Conservation (phyloP, 2,888 invertebrate species). For the Cataglyphis cursor region DNA sequence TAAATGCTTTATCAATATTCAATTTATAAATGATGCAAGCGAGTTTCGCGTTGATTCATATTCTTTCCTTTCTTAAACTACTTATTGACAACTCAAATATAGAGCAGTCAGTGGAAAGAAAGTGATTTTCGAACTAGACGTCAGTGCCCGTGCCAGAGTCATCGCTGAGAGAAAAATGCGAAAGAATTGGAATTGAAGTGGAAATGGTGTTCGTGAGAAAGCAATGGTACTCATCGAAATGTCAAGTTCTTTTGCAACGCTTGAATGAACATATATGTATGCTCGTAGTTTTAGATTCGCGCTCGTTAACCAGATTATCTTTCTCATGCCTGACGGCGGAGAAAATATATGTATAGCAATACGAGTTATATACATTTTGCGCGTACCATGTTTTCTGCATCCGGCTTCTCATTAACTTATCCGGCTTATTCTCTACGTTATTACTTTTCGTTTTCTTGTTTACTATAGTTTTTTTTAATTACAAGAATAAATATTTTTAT, state of each 20-base stretch:
- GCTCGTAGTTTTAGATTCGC: constrained; percentile 55
- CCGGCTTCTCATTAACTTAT: constrained; percentile 33
- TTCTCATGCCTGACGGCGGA: constrained; percentile 66
- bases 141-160: constrained; percentile 6
- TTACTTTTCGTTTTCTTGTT: constrained; percentile 14
- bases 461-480: neutral
- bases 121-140: constrained; percentile 6
- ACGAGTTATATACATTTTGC: constrained; percentile 49
- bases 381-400: constrained; percentile 41
- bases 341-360: constrained; percentile 63
- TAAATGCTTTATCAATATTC: neutral
- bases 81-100: neutral
- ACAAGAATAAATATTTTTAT: constrained; percentile 7
- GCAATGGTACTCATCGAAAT: constrained; percentile 63
- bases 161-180: constrained; percentile 35
- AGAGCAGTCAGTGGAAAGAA: constrained; percentile 4
- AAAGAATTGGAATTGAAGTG: constrained; percentile 38
- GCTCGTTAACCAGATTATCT: constrained; percentile 75
- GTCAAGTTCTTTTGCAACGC: constrained; percentile 68
- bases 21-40: neutral
- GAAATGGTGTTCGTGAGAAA: constrained; percentile 59
- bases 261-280: constrained; percentile 39
- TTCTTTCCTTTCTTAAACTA: neutral
- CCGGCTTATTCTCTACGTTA: too few relatives aligned
- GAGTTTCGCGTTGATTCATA: neutral